Percentiles rank a stretch among this genome's conserved stretches.
These are phyloP conservation scores for Antigone vipio DNA, from an alignment of 2,113 vertebrate species.

Conservation along the genomic window DNA sequence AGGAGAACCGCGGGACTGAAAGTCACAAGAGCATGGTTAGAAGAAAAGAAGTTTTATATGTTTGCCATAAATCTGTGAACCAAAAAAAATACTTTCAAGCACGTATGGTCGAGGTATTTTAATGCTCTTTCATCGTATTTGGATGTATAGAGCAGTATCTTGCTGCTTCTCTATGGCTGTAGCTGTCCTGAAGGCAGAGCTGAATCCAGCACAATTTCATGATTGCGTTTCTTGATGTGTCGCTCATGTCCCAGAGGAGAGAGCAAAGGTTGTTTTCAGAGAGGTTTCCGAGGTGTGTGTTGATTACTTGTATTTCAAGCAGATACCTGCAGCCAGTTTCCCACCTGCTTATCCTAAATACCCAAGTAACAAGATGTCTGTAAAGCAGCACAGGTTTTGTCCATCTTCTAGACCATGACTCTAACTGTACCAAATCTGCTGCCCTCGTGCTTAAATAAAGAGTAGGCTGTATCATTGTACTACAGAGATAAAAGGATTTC, in stretches of 20 bases:
- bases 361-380: not conserved
- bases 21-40: not conserved
- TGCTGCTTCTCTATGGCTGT: not conserved
- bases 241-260: not conserved
- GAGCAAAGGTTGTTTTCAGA: not conserved
- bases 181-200: not conserved
- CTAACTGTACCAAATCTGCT: not conserved
- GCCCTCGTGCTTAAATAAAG: not conserved
- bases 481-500: not conserved
- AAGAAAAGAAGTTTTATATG: not conserved
- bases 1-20: not conserved
- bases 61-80: not conserved
- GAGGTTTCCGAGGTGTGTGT: not conserved
- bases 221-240: not conserved
- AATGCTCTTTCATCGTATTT: rapidly evolving
- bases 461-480: not conserved
- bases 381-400: not conserved
- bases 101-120: not conserved
- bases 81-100: not conserved
- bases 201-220: not conserved
- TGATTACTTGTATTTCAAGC: not conserved
- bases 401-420: not conserved
- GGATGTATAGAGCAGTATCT: not conserved
- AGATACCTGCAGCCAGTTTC: not conserved
- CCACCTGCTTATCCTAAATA: not conserved